Evolutionary conservation across 2,888 invertebrate species (phyloP).

Genomic region (Scaptodrosophila latifasciaeformis): DNA sequence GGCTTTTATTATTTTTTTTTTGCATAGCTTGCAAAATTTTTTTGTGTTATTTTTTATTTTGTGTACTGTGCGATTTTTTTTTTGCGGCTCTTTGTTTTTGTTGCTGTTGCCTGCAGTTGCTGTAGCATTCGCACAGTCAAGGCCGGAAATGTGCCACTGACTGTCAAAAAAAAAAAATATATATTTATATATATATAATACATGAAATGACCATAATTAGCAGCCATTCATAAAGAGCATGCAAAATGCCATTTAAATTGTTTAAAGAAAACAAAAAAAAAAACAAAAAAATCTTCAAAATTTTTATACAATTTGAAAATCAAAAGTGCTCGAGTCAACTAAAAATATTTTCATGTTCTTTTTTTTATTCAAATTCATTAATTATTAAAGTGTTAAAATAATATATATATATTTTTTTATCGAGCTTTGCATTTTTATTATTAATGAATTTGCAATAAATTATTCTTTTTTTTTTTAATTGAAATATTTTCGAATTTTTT

Average conservation of each 20-base stretch:
- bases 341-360: too few relatives aligned
- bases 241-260: constrained; percentile 2
- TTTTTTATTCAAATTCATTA: too few relatives aligned
- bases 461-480: too few relatives aligned
- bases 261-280: not conserved
- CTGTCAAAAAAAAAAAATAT: constrained; percentile 2
- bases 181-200: not conserved
- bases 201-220: not conserved
- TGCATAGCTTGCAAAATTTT: constrained; percentile 39
- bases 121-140: not conserved
- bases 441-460: too few relatives aligned
- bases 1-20: constrained; percentile 9
- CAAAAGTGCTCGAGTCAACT: too few relatives aligned
- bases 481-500: too few relatives aligned
- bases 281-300: not conserved
- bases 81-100: constrained; percentile 2
- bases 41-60: constrained; percentile 1
- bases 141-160: constrained; percentile 7
- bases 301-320: too few relatives aligned
- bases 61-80: not conserved
- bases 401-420: too few relatives aligned
- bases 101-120: constrained; percentile 1
- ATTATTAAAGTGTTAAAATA: too few relatives aligned
- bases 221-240: constrained; percentile 2
- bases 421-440: too few relatives aligned